A percentile compares a stretch with the other conserved stretches of the same genome.
These are phyloP conservation scores for Paguma larvata DNA, from an alignment of 2,797 vertebrate genomes.

Conservation along the genomic window DNA sequence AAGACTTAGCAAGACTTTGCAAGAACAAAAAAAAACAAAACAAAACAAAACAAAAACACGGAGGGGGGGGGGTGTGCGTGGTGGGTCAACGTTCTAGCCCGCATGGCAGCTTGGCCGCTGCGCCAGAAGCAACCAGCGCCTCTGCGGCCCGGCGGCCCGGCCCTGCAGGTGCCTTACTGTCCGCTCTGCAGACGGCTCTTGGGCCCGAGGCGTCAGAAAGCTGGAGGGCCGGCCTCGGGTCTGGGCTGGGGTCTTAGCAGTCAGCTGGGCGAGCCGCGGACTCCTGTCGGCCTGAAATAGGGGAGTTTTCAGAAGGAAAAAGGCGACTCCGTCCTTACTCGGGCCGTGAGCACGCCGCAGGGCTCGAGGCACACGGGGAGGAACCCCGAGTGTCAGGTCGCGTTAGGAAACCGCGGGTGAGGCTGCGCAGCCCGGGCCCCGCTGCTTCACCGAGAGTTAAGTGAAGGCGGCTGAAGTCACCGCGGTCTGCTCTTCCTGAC, in stretches of 20 bases:
- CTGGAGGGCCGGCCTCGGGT: constrained; percentile 71
- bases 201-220: constrained; percentile 63
- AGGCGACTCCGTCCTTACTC: constrained; percentile 76
- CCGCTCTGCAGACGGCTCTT: constrained; percentile 76
- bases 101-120: rapidly evolving
- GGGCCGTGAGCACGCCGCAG: constrained; percentile 72
- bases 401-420: constrained; percentile 81
- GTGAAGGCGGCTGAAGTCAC: constrained; percentile 78
- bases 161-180: not conserved
- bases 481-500: constrained; percentile 73
- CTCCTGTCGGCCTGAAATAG: constrained; percentile 79
- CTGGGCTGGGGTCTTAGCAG: constrained; percentile 68
- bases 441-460: constrained; percentile 80
- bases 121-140: rapidly evolving
- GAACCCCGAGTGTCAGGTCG: constrained; percentile 81
- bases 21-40: not conserved
- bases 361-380: constrained; percentile 70
- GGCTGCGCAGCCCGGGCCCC: constrained; percentile 80
- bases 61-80: rapidly evolving
- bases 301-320: constrained; percentile 78
- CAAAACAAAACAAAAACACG: rapidly evolving
- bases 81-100: not conserved
- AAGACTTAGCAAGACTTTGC: not conserved
- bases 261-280: constrained; percentile 73
- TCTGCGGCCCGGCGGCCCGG: rapidly evolving